phyloP scores from a whole-genome alignment of 2,888 invertebrate species.

The Chelonus formosanus region DNA sequence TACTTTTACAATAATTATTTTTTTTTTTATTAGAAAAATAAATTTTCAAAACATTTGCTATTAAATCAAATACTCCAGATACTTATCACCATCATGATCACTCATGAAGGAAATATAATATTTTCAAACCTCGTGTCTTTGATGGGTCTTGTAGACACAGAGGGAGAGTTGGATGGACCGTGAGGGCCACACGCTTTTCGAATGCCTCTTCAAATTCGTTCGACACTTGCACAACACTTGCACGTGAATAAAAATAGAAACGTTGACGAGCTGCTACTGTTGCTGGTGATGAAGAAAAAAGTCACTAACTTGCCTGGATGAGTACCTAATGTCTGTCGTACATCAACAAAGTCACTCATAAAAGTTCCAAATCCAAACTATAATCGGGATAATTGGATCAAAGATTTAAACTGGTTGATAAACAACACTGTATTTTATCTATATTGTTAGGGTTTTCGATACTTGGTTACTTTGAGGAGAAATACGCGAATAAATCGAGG shows the following conservation, averaged over 20 bases:
- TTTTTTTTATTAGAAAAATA: too few species aligned
- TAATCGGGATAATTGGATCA: too few species aligned
- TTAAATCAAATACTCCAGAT: neutral
- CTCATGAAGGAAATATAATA: constrained; percentile 5
- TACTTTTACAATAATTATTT: too few species aligned
- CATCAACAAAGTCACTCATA: too few species aligned
- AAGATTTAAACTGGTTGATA: too few species aligned
- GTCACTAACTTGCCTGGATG: constrained; percentile 17
- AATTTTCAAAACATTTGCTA: too few species aligned
- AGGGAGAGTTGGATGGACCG: constrained; percentile 14
- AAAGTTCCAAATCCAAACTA: too few species aligned
- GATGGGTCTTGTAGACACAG: constrained; percentile 19
- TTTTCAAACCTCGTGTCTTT: constrained; percentile 13
- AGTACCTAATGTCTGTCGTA: constrained; percentile 1
- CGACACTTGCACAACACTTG: constrained; percentile 63
- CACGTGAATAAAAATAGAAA: constrained; percentile 51
- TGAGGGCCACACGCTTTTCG: constrained; percentile 40
- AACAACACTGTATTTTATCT: too few species aligned
- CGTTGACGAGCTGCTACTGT: constrained; percentile 39
- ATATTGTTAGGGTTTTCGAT: too few species aligned
- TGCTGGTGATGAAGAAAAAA: constrained; percentile 31
- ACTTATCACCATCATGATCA: neutral
- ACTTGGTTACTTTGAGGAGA: constrained; percentile 52
- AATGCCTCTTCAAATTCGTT: constrained; percentile 51
- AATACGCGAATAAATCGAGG: constrained; percentile 62